phyloP scores from a whole-genome alignment of 2,113 vertebrate genomes.

The Diphyllodes magnificus region DNA sequence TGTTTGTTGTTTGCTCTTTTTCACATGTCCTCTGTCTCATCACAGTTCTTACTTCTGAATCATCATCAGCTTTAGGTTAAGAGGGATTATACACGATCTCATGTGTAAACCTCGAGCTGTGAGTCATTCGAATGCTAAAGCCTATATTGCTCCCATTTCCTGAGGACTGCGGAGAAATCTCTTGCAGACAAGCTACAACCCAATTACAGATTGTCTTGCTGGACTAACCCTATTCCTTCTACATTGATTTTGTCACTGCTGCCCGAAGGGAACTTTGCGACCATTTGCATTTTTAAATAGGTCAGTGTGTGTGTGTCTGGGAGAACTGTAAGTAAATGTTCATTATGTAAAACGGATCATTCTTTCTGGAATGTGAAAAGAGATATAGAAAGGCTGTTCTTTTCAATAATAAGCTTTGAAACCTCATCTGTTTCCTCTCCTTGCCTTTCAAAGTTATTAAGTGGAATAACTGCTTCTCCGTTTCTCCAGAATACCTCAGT shows the following conservation, averaged over 20 bases:
- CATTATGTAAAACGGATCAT: not conserved
- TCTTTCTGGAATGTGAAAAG: not conserved
- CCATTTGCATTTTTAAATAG: constrained; percentile 46
- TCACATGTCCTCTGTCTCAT: not conserved
- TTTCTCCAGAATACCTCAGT: not conserved
- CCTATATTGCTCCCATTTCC: not conserved
- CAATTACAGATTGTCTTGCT: not conserved
- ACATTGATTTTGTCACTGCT: constrained; percentile 14
- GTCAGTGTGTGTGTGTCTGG: not conserved
- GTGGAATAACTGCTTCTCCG: not conserved
- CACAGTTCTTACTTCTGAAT: not conserved
- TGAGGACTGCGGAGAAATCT: not conserved
- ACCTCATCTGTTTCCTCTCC: not conserved
- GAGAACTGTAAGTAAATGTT: not conserved
- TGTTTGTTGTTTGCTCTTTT: not conserved
- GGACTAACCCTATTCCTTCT: constrained; percentile 33
- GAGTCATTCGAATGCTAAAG: not conserved
- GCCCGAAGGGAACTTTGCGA: not conserved
- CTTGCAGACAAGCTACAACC: not conserved
- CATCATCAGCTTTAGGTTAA: not conserved
- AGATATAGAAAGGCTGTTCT: not conserved
- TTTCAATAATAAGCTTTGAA: not conserved
- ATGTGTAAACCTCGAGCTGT: not conserved
- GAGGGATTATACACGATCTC: not conserved
- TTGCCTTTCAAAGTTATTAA: constrained; percentile 28